Evolutionary conservation across 1,140 invertebrate species (phyloP), one percentile per base, ranked within the genome.

Genomic region (Drosophila parabipectinata): DNA sequence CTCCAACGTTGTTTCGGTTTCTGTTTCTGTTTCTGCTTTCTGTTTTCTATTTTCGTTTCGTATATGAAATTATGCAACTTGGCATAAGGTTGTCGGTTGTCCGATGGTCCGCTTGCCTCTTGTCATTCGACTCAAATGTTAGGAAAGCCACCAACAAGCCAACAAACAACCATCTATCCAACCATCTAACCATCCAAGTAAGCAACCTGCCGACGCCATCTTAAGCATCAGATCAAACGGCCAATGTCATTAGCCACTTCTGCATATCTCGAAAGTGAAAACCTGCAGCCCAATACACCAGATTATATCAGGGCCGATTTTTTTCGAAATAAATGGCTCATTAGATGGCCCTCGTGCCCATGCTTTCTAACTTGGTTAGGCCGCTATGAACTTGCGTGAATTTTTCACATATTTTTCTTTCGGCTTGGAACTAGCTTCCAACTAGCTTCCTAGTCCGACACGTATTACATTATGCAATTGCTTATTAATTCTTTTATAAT

Each of bases 31-130:
- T 67, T 52, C 63, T 68, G 63, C 47, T 44, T 34, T 71, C 60
- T 50, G 71, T 80, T 85, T 85, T 85, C 82, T 87, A 88, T 85
- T 85, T 84, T 76, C 62, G 80, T 74, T 79, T 79, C 60, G 63
- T 77, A 37, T 50, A 44, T 44, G 15, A 10, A 48, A 71, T 85
- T 85, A 85, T 85, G 82, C 78, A 85, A 85, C 48, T 56, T 47
- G 15, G 77, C 69, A 59, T 67, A 59, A 73, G 71, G 69, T 77
- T 74, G 75, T 56, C 34, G 26, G 26, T 37, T 44, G 14, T 15
- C 41, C 60, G 48, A 26, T 59, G 3, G 21, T 21, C 21, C 21
- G 21, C 21, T 21, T 0, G 21, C 3, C 21, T 3, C 21, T 71
- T 69, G 66, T 72, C 58, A 47, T 62, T 77, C 54, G 53, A 41